Conservation (phyloP, 1,140 invertebrate genomes). For the Diabrotica virgifera region DNA sequence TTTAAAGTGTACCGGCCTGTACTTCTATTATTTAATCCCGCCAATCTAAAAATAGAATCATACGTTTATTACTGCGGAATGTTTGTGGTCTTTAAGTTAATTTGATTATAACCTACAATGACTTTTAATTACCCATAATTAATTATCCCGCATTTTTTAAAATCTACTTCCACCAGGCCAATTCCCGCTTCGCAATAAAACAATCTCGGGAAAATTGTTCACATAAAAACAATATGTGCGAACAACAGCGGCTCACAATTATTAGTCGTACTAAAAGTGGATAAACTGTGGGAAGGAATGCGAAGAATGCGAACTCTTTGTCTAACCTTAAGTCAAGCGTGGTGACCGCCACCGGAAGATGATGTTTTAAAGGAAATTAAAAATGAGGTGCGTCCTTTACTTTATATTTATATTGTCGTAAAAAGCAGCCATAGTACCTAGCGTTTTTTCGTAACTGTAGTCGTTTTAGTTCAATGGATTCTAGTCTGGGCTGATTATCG, state of each 20-base stretch:
- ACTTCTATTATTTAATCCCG: too few relatives aligned
- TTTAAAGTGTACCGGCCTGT: too few relatives aligned
- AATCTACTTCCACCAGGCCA: too few relatives aligned
- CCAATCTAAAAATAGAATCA: too few relatives aligned
- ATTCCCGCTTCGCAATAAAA: neutral
- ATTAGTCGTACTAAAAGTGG: constrained; percentile 16
- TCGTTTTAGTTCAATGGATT: too few relatives aligned
- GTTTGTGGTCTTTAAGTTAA: too few relatives aligned
- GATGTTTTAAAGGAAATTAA: constrained; percentile 1
- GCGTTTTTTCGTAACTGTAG: neutral
- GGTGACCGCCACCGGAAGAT: constrained; percentile 15
- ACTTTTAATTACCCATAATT: too few relatives aligned
- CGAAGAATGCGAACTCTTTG: constrained; percentile 21
- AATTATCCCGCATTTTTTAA: too few relatives aligned
- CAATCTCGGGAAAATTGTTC: neutral
- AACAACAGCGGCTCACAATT: constrained; percentile 5
- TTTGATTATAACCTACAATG: too few relatives aligned
- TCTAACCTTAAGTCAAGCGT: constrained; percentile 23
- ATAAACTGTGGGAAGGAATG: constrained; percentile 28
- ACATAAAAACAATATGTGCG: constrained; percentile 1
- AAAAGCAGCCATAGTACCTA: neutral
- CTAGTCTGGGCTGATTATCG: too few relatives aligned
- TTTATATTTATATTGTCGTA: neutral
- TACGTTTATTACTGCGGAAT: too few relatives aligned
- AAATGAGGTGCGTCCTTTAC: neutral